Evolutionary conservation across 2,797 vertebrate genomes (phyloP).

Genomic region (Presbytis comata): DNA sequence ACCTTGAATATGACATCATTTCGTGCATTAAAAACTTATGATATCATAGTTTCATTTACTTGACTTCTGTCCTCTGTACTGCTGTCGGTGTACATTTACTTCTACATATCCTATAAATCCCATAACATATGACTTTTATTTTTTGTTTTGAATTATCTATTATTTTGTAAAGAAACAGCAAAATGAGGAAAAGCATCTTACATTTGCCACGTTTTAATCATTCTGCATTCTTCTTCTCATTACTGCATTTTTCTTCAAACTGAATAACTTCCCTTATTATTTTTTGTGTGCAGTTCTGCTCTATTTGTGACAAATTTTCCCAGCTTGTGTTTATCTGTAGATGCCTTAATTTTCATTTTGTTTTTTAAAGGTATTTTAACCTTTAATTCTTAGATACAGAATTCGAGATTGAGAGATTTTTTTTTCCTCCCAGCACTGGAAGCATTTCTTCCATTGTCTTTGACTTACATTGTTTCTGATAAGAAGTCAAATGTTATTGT

Average conservation of each 20-base stretch:
- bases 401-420: background rate
- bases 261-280: background rate
- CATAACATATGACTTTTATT: background rate
- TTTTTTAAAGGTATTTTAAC: background rate
- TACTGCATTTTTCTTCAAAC: background rate
- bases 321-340: background rate
- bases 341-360: background rate
- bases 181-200: background rate
- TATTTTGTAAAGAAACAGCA: background rate
- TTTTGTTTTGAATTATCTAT: background rate
- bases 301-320: background rate
- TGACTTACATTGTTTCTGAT: background rate
- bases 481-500: background rate
- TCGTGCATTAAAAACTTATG: background rate
- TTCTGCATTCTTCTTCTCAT: background rate
- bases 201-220: background rate
- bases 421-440: background rate
- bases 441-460: background rate
- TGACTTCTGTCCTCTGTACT: background rate
- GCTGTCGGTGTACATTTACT: background rate
- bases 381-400: background rate
- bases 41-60: background rate
- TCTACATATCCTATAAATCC: background rate
- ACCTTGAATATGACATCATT: background rate
- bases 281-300: background rate